Conservation (phyloP, 1,140 invertebrate genomes). For the Drosophila azteca region DNA sequence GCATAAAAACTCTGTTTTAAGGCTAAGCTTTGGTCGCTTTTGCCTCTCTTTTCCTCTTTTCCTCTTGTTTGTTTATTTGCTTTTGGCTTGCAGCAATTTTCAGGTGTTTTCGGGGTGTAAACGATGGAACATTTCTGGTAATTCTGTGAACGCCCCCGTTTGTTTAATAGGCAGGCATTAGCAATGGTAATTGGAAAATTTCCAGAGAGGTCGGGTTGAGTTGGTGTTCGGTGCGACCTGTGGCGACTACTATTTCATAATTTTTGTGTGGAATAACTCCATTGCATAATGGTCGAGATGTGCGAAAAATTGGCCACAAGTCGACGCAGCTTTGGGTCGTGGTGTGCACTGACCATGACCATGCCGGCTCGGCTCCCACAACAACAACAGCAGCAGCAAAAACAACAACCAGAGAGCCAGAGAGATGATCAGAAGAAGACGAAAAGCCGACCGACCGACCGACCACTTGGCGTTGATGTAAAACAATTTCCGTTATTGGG, state of each 20-base stretch:
- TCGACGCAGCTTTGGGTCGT: slow-evolving; percentile 46
- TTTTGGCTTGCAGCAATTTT: slow-evolving; percentile 29
- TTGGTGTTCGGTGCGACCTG: slow-evolving; percentile 2
- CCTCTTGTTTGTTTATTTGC: slow-evolving; percentile 39
- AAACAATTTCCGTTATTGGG: slow-evolving; percentile 80
- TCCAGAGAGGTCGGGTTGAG: background rate
- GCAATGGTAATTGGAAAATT: slow-evolving; percentile 39
- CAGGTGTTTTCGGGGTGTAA: slow-evolving; percentile 29
- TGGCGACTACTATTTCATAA: slow-evolving; percentile 63
- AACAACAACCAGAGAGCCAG: too few relatives aligned
- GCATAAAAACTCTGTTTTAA: too few relatives aligned
- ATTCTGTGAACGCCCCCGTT: slow-evolving; percentile 54
- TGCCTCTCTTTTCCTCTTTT: too few relatives aligned
- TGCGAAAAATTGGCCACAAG: slow-evolving; percentile 75
- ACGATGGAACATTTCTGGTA: slow-evolving; percentile 56
- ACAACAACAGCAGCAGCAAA: slow-evolving; percentile 12
- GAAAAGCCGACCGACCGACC: background rate
- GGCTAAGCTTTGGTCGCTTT: too few relatives aligned
- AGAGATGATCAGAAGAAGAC: slow-evolving; percentile 12
- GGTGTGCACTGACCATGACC: slow-evolving; percentile 83
- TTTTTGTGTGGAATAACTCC: slow-evolving; percentile 57
- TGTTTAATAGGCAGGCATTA: slow-evolving; percentile 52
- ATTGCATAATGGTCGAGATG: slow-evolving; percentile 68
- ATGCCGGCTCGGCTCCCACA: slow-evolving; percentile 54
- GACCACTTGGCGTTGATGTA: slow-evolving; percentile 68